Evolutionary conservation across 2,797 vertebrate species (phyloP), one percentile per base, ranked within the genome.

Genomic region (Peromyscus eremicus): DNA sequence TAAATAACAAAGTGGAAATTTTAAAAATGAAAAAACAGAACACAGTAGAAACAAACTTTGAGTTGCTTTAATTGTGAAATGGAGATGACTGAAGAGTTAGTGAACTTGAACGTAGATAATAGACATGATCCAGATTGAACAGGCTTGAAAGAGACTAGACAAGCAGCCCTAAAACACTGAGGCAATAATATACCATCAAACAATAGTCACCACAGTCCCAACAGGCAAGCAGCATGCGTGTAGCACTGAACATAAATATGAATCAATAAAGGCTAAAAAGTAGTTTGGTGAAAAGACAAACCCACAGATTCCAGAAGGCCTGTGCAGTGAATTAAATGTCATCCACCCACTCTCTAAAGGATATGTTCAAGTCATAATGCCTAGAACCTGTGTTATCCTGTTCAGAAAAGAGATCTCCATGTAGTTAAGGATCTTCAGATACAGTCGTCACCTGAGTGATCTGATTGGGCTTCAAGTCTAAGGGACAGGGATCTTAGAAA

Each of bases 21-120:
- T 86, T 87, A 93, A 75, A 96, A 88, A 37, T 27, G 0, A 92
- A 96, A 94, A 94, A 70, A 25, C 16, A 55, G 2, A 27, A 73
- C 11, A 73, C 66, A 66, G 82, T 77, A 17, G 9, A 1, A 92
- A 66, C 73, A 84, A 76, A 62, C 7, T 70, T 52, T 66, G 73
- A 60, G 90, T 82, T 25, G 89, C 17, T 55, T 96, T 57, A 66
- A 19, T 25, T 93, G n/a, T 49, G 93, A 92, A 91, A 75, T 23
- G 12, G 64, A 77, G 46, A 88, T 86, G 71, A 94, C 4, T 87
- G 43, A 70, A 73, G 64, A 89, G 81, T 68, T 2, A 83, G 71
- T 52, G 46, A 90, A 76, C 32, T 14, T 76, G 49, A 95, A 81
- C 19, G 73, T 0, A 37, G 25, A 40, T 64, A 40, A 73, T 0